Evolutionary conservation across 2,888 invertebrate species (phyloP), one percentile per base, ranked within the genome.

Genomic region (Megastigmus dorsalis): DNA sequence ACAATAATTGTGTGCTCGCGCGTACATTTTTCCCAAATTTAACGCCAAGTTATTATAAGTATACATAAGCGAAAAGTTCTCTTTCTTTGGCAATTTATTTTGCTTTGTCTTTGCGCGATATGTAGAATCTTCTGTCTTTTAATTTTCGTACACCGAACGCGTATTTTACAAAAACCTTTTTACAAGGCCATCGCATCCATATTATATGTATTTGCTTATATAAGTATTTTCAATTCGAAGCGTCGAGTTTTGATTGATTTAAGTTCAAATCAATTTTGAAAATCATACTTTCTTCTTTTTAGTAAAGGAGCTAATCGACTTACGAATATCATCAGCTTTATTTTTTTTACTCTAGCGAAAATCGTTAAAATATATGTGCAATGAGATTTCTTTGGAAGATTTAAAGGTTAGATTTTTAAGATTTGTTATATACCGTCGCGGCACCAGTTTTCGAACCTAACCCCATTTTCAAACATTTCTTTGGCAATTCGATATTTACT

Each of bases 131-230:
- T 59, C 54, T 52, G 43, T 28, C 70, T n/a, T n/a, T n/a, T n/a
- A n/a, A 65, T 41, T 48, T 41, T 66, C 60, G 48, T 66, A 70
- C 74, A 74, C 4, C 33, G 36, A 68, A 43, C 26, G 57, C 60
- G 33, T 74, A 74, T 65, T 48, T 70, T 74, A 74, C 70, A 74
- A 60, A 26, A 59, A 59, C 43, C 28, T 52, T 26, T 48, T 30
- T 63, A 5, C 15, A 57, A 57, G 41, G 48, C 38, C 20, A 13
- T 65, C 30, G 30, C 41, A 43, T 45, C 48, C n/a, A 30, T 15
- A 28, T 55, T 57, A 18, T 36, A 20, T 36, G 9, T 59, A 59
- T 30, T 26, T 41, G 7, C 18, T 48, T 41, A 30, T 41, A 15
- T 54, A 45, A 45, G 23, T 62, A 50, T 26, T 33, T 48, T n/a